A percentile compares a stretch with the other conserved stretches of the same genome.
Evolutionary conservation across 2,888 invertebrate genomes (phyloP).

Genomic region (Spilarctia lutea): DNA sequence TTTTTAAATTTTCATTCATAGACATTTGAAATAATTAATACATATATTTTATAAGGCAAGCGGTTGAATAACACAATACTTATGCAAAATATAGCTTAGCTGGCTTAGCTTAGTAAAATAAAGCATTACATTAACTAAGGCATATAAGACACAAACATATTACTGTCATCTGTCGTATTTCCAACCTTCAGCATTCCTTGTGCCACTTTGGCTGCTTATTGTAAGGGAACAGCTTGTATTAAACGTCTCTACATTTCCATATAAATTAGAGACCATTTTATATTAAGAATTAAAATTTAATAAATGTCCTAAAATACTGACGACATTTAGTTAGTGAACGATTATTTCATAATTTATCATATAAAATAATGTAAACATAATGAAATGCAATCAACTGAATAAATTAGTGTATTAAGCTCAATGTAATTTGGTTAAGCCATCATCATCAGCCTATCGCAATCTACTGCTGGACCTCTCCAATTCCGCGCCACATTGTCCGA

Average conservation of each 20-base stretch:
- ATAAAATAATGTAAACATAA: too few relatives aligned
- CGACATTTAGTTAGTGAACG: too few relatives aligned
- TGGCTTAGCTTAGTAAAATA: conserved; percentile 2
- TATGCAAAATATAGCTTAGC: neutral
- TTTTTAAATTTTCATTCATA: neutral
- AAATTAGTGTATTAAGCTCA: too few relatives aligned
- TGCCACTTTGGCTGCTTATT: conserved; percentile 13
- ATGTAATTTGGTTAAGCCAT: too few relatives aligned
- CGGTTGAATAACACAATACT: neutral
- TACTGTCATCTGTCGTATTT: conserved; percentile 23
- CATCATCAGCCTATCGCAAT: too few relatives aligned
- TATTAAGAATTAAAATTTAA: too few relatives aligned
- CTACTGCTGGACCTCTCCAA: too few relatives aligned
- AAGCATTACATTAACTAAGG: conserved; percentile 14
- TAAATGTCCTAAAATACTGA: too few relatives aligned
- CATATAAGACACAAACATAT: conserved; percentile 17
- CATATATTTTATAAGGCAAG: neutral
- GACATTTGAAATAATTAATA: neutral
- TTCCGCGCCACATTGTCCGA: too few relatives aligned
- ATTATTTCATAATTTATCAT: too few relatives aligned
- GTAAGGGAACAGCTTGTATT: conserved; percentile 24
- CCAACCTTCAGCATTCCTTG: neutral
- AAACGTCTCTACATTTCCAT: conserved; percentile 22
- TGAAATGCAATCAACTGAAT: too few relatives aligned
- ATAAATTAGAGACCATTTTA: neutral